Evolutionary conservation across 64 coral and sea anemone genomes (phyloP).

Genomic region (Cladopsammia gracilis): DNA sequence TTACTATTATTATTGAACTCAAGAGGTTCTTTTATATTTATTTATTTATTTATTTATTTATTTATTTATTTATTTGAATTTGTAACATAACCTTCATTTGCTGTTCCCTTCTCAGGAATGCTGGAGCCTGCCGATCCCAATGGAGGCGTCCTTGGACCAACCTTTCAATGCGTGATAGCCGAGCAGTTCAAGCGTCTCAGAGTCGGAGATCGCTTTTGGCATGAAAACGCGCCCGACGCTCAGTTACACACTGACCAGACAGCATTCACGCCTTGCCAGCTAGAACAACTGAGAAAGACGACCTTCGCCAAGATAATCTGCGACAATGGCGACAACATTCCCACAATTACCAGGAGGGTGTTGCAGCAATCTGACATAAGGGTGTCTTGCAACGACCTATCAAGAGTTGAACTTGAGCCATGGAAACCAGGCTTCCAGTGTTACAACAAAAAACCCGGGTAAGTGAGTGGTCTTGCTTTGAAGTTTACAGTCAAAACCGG

Average conservation of each 20-base stretch:
- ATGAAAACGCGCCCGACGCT: neutral
- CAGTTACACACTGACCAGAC: neutral
- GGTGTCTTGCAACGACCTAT: neutral
- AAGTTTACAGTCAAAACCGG: too few relatives aligned
- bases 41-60: neutral
- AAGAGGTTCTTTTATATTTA: too few relatives aligned
- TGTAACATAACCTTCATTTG: neutral
- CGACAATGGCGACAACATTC: neutral
- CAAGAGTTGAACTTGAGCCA: neutral
- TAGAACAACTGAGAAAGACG: conserved; percentile 1
- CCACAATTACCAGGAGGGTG: neutral
- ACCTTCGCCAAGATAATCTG: conserved; percentile 48
- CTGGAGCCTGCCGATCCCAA: neutral
- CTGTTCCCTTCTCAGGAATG: neutral
- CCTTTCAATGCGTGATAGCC: conserved; percentile 52
- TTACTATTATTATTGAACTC: too few relatives aligned
- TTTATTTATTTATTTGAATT: neutral
- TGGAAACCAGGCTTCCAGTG: neutral
- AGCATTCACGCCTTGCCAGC: conserved; percentile 14
- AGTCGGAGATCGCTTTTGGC: conserved; percentile 68
- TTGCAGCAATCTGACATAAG: neutral
- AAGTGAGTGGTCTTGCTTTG: neutral
- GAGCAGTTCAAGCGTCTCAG: conserved; percentile 52
- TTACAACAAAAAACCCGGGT: neutral
- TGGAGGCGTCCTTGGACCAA: conserved; percentile 41